Base-by-base conservation (phyloP, 1,140 invertebrate genomes). In the Drosophila truncata region DNA sequence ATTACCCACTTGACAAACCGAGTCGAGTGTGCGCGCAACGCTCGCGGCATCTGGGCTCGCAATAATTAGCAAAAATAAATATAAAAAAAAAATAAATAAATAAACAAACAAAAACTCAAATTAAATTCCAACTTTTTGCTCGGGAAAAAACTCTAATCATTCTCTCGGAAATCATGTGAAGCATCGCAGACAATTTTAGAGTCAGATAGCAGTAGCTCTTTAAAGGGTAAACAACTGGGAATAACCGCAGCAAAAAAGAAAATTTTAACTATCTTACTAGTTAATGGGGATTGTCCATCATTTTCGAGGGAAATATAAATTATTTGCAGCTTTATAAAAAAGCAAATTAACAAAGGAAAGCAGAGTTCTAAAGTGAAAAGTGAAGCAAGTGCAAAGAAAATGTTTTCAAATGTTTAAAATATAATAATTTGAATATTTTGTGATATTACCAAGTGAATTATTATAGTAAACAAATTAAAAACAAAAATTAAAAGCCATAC, bases 41-140 rank as follows among this genome's bases (percentile, higher is more conserved):
- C 27, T 65, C 54, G 37, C 62, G 61, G 39, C 27, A 52, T 13
- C 69, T 33, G 27, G 49, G 63, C 63, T 46, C 25, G 35, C 29
- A 58, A 75, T 76, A 76, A 76, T 76, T 75, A 76, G 52, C 60
- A 76, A 55, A 37, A 37, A 55, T 55, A 55, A 55, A 37, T 55
- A 54, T 14, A 35, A 20, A 55, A 6, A 55, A 7, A 55, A 75
- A 58, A 35, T 33, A 55, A 6, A 55, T 11, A 55, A 75, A 58
- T 31, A 47, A 73, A 64, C 27, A 71, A 46, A 39, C 13, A 70
- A 33, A 65, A 41, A 47, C 13, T 33, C 13, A 33, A 71, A 70
- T 49, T 58, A 58, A 59, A 70, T 31, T 25, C 20, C 47, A 29
- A 39, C 47, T 27, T 29, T 50, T 50, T 29, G 9, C 25, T 50